Base-by-base conservation (phyloP, 2,113 vertebrate species). In the Pelobates fuscus region DNA sequence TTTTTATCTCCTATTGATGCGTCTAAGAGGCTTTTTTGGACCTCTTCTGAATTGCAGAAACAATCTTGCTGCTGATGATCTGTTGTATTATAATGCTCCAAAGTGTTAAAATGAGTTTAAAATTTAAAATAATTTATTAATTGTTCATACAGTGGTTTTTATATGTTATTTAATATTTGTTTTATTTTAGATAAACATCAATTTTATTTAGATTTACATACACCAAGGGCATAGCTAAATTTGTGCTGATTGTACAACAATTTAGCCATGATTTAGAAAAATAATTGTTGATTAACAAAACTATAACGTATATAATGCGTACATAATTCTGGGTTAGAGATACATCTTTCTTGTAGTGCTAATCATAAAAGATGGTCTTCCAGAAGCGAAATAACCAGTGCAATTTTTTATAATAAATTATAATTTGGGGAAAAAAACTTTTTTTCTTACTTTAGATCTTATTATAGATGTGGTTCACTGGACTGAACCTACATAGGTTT, bases 91-190 rank as follows among this genome's bases (percentile, higher is more conserved):
- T 61, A 68, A 61, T 52, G 29, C 73, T 52, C 20, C 8, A 67
- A 8, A 37, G 73, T 68, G 55, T 67, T 76, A 68, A 61, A 60
- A 30, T 44, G 32, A 29, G 32, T 37, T 37, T 6, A 57, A 6
- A n/a, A 10, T 76, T 67, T 67, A 24, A 29, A 17, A 44, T 76
- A 49, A 67, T 52, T 76, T 76, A 77, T 77, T 68, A 54, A 54
- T 74, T 77, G 41, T 77, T 61, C 25, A 52, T 68, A 37, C 20
- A 30, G 6, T 65, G 58, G 61, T 61, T 43, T 54, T 18, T 14
- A 12, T 32, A 15, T 61, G 25, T 71, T 71, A 21, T 61, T 61
- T 61, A 21, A 61, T 49, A 5, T 24, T 29, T 41, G n/a, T 65
- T 41, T 64, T 57, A 52, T 26, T 66, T n/a, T n/a, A n/a, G 14